Conservation (phyloP, 2,113 vertebrate genomes). For the Morone saxatilis region DNA sequence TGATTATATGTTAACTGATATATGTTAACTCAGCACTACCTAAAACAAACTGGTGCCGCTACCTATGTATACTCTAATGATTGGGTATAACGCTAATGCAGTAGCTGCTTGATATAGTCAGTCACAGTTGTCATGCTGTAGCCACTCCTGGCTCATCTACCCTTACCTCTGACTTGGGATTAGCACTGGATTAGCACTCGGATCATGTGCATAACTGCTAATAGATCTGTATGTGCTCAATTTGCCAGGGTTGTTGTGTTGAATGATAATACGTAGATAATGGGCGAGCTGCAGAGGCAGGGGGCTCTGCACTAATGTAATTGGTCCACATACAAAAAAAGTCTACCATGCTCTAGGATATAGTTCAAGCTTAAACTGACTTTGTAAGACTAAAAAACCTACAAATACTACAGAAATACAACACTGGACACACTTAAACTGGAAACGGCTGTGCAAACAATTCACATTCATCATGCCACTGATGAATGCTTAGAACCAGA, state of each 20-base stretch:
- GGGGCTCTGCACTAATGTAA: conserved; percentile 12
- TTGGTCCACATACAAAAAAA: background rate
- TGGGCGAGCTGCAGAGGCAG: background rate
- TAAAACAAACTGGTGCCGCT: background rate
- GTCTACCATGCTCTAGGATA: background rate
- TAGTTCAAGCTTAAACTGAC: background rate
- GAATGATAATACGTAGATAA: conserved; percentile 43
- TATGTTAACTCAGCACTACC: background rate
- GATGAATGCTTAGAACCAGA: too few species aligned
- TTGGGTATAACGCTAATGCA: background rate
- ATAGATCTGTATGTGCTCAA: conserved; percentile 39
- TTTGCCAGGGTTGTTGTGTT: conserved; percentile 36
- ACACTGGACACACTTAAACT: too few species aligned
- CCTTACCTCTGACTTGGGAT: conserved; percentile 57
- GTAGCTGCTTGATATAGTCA: conserved; percentile 18
- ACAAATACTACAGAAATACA: too few species aligned
- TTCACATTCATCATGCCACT: too few species aligned
- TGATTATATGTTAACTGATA: conserved; percentile 11
- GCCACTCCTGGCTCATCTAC: conserved; percentile 23
- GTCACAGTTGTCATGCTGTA: background rate
- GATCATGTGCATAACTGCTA: conserved; percentile 27
- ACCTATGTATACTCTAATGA: background rate
- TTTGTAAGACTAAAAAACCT: too few species aligned
- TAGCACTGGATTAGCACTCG: conserved; percentile 59
- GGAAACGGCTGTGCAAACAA: too few species aligned